phyloP scores from a whole-genome alignment of 2,888 invertebrate species.

The Caenorhabditis sulstoni region DNA sequence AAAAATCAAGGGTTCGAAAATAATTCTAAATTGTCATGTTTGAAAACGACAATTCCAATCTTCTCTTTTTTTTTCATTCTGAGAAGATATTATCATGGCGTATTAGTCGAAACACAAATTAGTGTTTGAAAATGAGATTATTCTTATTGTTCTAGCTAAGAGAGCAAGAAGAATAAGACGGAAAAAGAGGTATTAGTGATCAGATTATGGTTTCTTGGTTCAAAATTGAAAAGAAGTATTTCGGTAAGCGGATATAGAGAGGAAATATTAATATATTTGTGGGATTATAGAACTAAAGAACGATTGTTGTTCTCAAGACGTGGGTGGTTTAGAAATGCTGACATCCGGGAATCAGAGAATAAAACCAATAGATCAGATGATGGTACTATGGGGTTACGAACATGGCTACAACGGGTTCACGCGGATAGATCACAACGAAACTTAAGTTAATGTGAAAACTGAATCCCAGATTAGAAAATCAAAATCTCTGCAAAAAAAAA shows the following conservation, averaged over 20 bases:
- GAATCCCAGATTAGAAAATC: conserved; percentile 7
- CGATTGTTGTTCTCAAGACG: background rate
- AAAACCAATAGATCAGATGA: too few species aligned
- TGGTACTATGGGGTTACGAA: too few species aligned
- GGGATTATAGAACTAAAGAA: conserved; percentile 46
- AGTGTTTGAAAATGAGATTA: conserved; percentile 5
- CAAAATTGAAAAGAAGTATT: conserved; percentile 9
- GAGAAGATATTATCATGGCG: conserved; percentile 1
- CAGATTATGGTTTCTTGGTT: conserved; percentile 17
- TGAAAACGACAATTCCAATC: too few species aligned
- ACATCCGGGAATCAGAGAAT: conserved; percentile 14
- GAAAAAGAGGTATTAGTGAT: conserved; percentile 30
- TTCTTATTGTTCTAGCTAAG: conserved; percentile 2
- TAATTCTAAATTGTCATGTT: too few species aligned
- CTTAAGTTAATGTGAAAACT: background rate
- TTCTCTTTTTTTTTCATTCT: background rate
- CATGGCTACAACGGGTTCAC: conserved; percentile 13
- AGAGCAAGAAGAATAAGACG: too few species aligned
- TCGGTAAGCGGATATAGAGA: background rate
- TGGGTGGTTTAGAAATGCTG: conserved; percentile 28
- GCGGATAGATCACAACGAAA: background rate
- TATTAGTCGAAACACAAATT: conserved; percentile 40
- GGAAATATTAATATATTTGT: background rate
- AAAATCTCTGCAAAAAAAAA: background rate
- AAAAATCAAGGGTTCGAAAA: conserved; percentile 19